These are phyloP conservation scores for Busseola fusca DNA, from an alignment of 2,888 invertebrate species.

Conservation along the genomic window DNA sequence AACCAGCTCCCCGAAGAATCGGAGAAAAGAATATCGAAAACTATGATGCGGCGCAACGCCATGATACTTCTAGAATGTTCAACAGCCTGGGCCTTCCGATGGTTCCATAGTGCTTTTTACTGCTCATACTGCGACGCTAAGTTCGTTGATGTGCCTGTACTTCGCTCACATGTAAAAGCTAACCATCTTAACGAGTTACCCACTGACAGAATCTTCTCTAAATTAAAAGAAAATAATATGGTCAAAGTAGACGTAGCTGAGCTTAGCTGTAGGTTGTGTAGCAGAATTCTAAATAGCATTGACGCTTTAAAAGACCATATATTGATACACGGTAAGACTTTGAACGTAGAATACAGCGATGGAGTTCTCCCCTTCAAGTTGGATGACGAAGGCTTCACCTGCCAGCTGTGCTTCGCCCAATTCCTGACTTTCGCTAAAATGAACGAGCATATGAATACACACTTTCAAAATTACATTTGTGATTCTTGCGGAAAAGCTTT, in stretches of 20 bases:
- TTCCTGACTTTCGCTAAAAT: constrained; percentile 78
- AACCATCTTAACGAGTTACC: constrained; percentile 74
- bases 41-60: constrained; percentile 85
- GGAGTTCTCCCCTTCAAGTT: constrained; percentile 84
- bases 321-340: constrained; percentile 69
- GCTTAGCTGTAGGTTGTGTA: constrained; percentile 78
- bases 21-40: constrained; percentile 81
- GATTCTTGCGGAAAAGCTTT: constrained; percentile 84
- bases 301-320: constrained; percentile 79
- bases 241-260: constrained; percentile 82
- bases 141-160: constrained; percentile 73
- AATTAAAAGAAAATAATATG: constrained; percentile 84
- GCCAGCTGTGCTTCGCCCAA: constrained; percentile 76
- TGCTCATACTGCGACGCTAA: constrained; percentile 83
- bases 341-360: constrained; percentile 76
- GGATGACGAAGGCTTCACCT: constrained; percentile 71
- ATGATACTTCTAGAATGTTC: constrained; percentile 80
- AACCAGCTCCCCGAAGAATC: constrained; percentile 83
- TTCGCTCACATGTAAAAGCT: constrained; percentile 74
- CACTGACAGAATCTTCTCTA: constrained; percentile 78
- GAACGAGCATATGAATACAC: constrained; percentile 84
- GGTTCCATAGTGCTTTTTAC: constrained; percentile 81
- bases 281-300: constrained; percentile 66
- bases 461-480: constrained; percentile 83
- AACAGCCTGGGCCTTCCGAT: constrained; percentile 85